phyloP scores from a whole-genome alignment of 2,888 invertebrate species.

The Andrena marginata region DNA sequence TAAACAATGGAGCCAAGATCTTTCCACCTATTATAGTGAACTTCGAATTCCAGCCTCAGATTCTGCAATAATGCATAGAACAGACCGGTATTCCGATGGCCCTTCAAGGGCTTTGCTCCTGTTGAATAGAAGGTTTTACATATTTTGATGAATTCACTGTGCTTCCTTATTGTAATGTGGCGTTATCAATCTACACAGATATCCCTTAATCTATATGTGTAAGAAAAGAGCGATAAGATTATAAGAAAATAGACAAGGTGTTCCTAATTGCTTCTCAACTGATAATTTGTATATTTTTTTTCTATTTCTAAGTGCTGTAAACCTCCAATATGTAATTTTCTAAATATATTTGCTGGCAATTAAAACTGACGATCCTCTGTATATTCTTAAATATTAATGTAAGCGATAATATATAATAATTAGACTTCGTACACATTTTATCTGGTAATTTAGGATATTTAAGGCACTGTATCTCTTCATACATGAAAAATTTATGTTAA shows the following conservation, averaged over 20 bases:
- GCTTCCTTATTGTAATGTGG: background rate
- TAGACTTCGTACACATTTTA: background rate
- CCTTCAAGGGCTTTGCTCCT: background rate
- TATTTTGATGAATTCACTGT: background rate
- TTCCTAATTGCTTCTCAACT: too few species aligned
- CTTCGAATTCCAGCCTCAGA: constrained; percentile 6
- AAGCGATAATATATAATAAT: background rate
- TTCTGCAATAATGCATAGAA: constrained; percentile 18
- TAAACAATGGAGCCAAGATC: constrained; percentile 34
- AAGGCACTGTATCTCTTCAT: constrained; percentile 11
- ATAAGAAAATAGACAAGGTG: too few species aligned
- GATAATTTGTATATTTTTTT: too few species aligned
- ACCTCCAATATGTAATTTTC: too few species aligned
- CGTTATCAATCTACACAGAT: background rate
- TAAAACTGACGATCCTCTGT: too few species aligned
- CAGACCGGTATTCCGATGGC: background rate
- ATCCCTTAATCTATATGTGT: background rate
- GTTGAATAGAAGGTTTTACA: constrained; percentile 14
- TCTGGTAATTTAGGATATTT: background rate
- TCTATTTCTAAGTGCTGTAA: too few species aligned
- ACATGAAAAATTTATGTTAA: background rate
- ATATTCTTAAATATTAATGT: background rate
- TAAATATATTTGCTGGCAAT: too few species aligned
- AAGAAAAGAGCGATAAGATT: too few species aligned
- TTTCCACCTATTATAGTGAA: constrained; percentile 19